These are phyloP conservation scores for Stratiolaelaps scimitus DNA, from an alignment of 1,140 invertebrate genomes.

Conservation along the genomic window DNA sequence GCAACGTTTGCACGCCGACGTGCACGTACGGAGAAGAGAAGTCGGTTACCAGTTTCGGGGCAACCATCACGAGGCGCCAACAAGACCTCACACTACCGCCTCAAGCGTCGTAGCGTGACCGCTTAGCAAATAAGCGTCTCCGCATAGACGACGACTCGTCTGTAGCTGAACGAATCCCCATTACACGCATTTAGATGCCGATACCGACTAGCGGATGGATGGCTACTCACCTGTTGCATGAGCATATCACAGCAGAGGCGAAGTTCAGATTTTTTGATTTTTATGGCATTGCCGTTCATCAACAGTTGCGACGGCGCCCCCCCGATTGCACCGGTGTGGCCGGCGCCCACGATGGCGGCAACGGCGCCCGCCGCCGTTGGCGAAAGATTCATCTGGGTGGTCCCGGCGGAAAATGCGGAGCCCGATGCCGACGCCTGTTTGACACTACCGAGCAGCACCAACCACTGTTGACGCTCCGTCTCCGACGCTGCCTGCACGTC, in stretches of 20 bases:
- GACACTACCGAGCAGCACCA: conserved; percentile 62
- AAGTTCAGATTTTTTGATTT: conserved; percentile 62
- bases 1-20: not conserved
- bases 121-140: too few species aligned
- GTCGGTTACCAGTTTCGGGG: too few species aligned
- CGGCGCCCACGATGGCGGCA: too few species aligned
- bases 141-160: too few species aligned
- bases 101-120: too few species aligned
- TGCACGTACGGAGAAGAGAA: not conserved
- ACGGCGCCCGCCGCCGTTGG: not conserved
- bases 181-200: too few species aligned
- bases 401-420: conserved; percentile 29
- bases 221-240: conserved; percentile 57
- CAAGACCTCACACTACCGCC: too few species aligned
- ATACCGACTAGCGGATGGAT: not conserved
- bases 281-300: conserved; percentile 46
- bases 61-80: too few species aligned
- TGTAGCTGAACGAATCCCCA: too few species aligned
- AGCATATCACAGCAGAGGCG: conserved; percentile 64
- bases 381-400: not conserved
- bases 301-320: too few species aligned
- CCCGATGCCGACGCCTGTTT: conserved; percentile 51
- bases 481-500: conserved; percentile 54
- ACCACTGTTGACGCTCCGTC: conserved; percentile 62
- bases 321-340: too few species aligned